These are phyloP conservation scores for Heterodera filipjevi DNA, from an alignment of 2,888 invertebrate genomes.

Conservation along the genomic window DNA sequence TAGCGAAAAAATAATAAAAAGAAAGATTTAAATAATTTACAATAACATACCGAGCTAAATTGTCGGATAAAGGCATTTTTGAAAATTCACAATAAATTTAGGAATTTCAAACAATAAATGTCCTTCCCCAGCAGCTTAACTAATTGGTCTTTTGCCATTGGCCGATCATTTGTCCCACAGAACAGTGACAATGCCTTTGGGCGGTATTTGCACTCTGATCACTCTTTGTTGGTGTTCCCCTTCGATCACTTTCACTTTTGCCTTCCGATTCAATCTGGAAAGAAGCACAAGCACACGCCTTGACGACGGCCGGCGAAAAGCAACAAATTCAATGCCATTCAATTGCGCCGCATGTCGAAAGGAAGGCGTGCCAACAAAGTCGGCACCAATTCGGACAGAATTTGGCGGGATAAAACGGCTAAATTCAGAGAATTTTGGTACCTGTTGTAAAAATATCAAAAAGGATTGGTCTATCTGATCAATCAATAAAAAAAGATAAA, in stretches of 20 bases:
- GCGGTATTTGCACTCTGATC: background rate
- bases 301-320: background rate
- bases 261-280: background rate
- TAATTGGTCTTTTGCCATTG: background rate
- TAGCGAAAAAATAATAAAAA: too few species aligned
- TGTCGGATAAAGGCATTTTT: too few species aligned
- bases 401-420: background rate
- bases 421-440: background rate
- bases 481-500: background rate
- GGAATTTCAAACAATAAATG: too few species aligned
- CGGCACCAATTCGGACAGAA: slow-evolving; percentile 1
- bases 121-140: too few species aligned
- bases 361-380: background rate
- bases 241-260: slow-evolving; percentile 4
- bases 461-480: background rate
- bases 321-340: background rate
- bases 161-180: background rate
- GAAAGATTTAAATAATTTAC: too few species aligned
- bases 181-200: background rate
- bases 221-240: background rate
- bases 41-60: too few species aligned
- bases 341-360: background rate
- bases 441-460: background rate
- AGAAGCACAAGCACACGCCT: background rate
- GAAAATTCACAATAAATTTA: too few species aligned